Percentiles rank a stretch among this genome's conserved stretches.
These are phyloP conservation scores for Cantharis flavilabris DNA, from an alignment of 2,888 invertebrate species.

Conservation along the genomic window DNA sequence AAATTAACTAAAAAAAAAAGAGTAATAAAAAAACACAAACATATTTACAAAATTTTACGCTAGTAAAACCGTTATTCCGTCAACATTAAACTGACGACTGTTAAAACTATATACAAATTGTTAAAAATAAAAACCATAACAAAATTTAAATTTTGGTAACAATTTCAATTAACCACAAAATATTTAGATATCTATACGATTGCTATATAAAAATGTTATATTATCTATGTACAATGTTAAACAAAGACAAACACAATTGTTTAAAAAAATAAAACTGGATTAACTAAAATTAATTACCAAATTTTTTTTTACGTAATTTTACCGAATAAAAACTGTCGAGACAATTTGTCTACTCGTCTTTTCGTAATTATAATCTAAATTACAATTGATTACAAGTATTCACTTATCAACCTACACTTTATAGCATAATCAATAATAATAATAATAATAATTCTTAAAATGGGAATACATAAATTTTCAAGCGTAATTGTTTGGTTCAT, in stretches of 20 bases:
- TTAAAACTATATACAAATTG: constrained; percentile 24
- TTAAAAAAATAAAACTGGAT: constrained; percentile 11
- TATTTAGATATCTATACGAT: not conserved
- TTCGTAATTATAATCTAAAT: constrained; percentile 23
- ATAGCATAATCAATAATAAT: constrained; percentile 45
- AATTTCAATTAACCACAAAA: constrained; percentile 16
- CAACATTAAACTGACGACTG: constrained; percentile 6
- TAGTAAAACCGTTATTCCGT: constrained; percentile 18
- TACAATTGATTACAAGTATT: constrained; percentile 37
- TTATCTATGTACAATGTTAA: not conserved
- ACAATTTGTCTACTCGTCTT: constrained; percentile 15
- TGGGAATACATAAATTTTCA: constrained; percentile 45
- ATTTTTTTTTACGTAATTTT: constrained; percentile 18
- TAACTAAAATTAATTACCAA: constrained; percentile 25
- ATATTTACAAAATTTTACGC: constrained; percentile 33
- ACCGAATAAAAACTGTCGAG: constrained; percentile 11
- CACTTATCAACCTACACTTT: constrained; percentile 44
- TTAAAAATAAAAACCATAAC: constrained; percentile 25
- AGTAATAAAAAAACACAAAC: constrained; percentile 40
- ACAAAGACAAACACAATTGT: not conserved
- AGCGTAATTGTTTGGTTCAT: constrained; percentile 45
- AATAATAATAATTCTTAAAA: constrained; percentile 44
- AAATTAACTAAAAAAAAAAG: constrained; percentile 23
- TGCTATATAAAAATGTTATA: not conserved
- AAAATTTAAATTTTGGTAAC: constrained; percentile 27